Base-by-base conservation (phyloP, 2,888 invertebrate species). In the Sepiola atlantica region DNA sequence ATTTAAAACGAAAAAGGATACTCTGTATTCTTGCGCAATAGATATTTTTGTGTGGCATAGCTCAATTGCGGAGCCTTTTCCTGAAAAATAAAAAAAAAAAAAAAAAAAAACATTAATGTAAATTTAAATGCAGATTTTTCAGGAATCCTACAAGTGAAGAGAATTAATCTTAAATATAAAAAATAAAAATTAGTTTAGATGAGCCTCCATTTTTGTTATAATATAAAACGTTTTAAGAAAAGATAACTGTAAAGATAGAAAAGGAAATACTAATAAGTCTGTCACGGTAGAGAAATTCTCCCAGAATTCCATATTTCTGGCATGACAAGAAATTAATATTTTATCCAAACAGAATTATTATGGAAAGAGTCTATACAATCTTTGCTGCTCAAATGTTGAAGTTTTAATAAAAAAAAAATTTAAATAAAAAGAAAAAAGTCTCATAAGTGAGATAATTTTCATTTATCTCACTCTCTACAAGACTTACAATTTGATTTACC, bases 41-140 rank as follows among this genome's bases (percentile, higher is more conserved):
- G 77, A 77, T 77, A 77, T 77, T 77, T 77, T 77, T 77, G 77
- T 77, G 77, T 77, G 77, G 77, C 77, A 32, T 77, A 32, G 77
- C 77, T 77, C 21, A 77, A 77, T 21, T 77, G 77, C n/a, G 77
- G 77, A 77, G 32, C 77, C 16, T 77, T 77, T 12, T 77, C n/a
- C 77, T 77, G 77, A n/a, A 77, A 77, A 12, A 77, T n/a, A n/a
- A 6, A 77, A n/a, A 12, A 77, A 77, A n/a, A 6, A 77, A n/a
- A 77, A n/a, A 45, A 45, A 45, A 45, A 45, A 2, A 4, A 45
- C 2, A 45, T 45, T 45, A 45, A 45, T 45, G 8, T 77, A 77
- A 2, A 28, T 77, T n/a, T n/a, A 14, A 61, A 21, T 24, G 21
- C 20, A 61, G 8, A 61, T 24, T 61, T 24, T 61, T 0, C 61